Percentiles rank a stretch among this genome's conserved stretches.
Evolutionary conservation across 2,797 vertebrate species (phyloP).

Genomic region (Scomberomorus guttatus): DNA sequence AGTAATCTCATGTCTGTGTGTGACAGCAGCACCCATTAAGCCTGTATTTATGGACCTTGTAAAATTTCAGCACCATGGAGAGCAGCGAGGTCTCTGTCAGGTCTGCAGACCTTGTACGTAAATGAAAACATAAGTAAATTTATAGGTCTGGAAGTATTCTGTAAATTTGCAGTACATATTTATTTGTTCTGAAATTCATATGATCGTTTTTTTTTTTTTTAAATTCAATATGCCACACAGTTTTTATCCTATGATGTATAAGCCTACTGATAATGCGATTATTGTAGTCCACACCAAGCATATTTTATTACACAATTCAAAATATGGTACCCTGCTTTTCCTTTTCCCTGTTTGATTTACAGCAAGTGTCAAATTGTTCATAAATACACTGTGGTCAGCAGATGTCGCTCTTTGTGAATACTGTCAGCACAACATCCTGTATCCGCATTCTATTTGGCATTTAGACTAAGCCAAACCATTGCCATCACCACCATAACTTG

Average conservation of each 20-base stretch:
- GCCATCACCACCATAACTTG: slow-evolving; percentile 15
- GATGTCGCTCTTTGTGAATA: slow-evolving; percentile 84
- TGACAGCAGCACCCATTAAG: neutral
- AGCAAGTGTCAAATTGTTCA: slow-evolving; percentile 33
- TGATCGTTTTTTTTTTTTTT: too few relatives aligned
- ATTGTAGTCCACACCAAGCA: neutral
- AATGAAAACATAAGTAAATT: neutral
- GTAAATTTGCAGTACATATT: neutral
- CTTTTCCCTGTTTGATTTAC: slow-evolving; percentile 27
- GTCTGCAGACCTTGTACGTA: neutral
- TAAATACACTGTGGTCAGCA: slow-evolving; percentile 72
- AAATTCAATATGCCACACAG: neutral
- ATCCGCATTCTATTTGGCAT: slow-evolving; percentile 61
- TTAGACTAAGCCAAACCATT: slow-evolving; percentile 34
- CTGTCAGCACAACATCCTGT: slow-evolving; percentile 59
- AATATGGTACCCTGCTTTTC: neutral
- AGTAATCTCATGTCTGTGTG: neutral
- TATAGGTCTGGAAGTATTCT: neutral
- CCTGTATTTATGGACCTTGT: neutral
- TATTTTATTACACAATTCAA: neutral
- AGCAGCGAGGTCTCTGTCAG: slow-evolving; percentile 59
- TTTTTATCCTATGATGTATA: neutral
- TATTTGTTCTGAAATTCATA: neutral
- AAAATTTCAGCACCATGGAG: slow-evolving; percentile 83
- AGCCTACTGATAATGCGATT: neutral